These are phyloP conservation scores for Caranx melampygus DNA, from an alignment of 2,113 vertebrate genomes.

Conservation along the genomic window DNA sequence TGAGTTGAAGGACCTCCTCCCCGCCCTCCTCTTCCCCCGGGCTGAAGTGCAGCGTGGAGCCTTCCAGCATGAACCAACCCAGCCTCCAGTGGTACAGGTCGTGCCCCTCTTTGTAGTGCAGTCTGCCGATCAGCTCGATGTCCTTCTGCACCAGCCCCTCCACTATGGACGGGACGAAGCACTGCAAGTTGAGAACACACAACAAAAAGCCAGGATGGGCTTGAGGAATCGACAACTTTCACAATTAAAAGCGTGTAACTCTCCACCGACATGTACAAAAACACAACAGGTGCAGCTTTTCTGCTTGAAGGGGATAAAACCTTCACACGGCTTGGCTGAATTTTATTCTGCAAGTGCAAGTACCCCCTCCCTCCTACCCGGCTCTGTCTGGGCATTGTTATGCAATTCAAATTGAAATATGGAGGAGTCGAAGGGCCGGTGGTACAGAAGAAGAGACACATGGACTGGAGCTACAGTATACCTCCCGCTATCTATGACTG, in stretches of 20 bases:
- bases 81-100: constrained; percentile 92
- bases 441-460: constrained; percentile 62
- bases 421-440: constrained; percentile 20
- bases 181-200: constrained; percentile 77
- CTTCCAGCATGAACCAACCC: constrained; percentile 94
- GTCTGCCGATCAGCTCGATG: constrained; percentile 90
- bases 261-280: background rate
- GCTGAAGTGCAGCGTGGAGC: constrained; percentile 88
- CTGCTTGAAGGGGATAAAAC: constrained; percentile 4
- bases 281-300: constrained; percentile 6
- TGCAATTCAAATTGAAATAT: constrained; percentile 47
- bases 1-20: constrained; percentile 89
- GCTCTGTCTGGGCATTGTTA: constrained; percentile 36
- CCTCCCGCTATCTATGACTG: constrained; percentile 46
- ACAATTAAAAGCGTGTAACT: background rate
- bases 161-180: constrained; percentile 87
- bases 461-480: constrained; percentile 38
- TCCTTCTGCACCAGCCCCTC: constrained; percentile 86
- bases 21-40: constrained; percentile 81
- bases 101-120: constrained; percentile 94
- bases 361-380: background rate
- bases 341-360: background rate
- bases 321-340: constrained; percentile 9
- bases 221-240: background rate
- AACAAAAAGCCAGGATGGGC: background rate